These are phyloP conservation scores for Siniperca scherzeri DNA, from an alignment of 2,797 vertebrate genomes.

Conservation along the genomic window DNA sequence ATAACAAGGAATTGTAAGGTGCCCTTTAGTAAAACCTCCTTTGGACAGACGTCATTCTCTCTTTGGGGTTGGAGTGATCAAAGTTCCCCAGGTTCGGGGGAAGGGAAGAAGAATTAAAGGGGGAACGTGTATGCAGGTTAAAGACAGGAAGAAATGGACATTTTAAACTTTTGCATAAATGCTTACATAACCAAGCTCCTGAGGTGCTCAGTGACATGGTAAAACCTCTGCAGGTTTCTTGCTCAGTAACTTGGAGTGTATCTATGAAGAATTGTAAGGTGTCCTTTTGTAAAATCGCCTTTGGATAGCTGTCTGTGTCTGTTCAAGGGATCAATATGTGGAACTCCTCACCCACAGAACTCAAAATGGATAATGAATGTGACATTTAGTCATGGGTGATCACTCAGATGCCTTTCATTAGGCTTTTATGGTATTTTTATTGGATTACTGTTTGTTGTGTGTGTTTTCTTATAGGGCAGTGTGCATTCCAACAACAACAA, in stretches of 20 bases:
- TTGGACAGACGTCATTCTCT: neutral
- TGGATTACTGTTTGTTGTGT: too few relatives aligned
- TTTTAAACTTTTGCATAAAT: neutral
- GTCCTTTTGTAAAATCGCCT: neutral
- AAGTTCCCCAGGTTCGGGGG: neutral
- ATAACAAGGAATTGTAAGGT: neutral
- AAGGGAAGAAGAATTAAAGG: neutral
- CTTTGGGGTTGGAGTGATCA: neutral
- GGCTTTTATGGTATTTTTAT: too few relatives aligned
- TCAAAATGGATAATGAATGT: too few relatives aligned
- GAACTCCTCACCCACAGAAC: too few relatives aligned
- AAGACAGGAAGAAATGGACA: neutral
- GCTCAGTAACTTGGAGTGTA: neutral
- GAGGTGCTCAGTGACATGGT: neutral
- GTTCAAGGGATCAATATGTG: neutral
- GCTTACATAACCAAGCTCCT: neutral
- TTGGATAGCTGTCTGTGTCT: neutral
- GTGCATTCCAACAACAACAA: too few relatives aligned
- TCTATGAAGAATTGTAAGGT: neutral
- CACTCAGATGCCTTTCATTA: neutral
- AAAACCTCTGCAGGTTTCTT: neutral
- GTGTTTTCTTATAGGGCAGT: too few relatives aligned
- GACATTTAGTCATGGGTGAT: neutral
- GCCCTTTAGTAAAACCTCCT: neutral
- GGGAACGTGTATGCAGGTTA: neutral